These are phyloP conservation scores for Metridium senile DNA, from an alignment of 92 coral and sea anemone species.

Conservation along the genomic window DNA sequence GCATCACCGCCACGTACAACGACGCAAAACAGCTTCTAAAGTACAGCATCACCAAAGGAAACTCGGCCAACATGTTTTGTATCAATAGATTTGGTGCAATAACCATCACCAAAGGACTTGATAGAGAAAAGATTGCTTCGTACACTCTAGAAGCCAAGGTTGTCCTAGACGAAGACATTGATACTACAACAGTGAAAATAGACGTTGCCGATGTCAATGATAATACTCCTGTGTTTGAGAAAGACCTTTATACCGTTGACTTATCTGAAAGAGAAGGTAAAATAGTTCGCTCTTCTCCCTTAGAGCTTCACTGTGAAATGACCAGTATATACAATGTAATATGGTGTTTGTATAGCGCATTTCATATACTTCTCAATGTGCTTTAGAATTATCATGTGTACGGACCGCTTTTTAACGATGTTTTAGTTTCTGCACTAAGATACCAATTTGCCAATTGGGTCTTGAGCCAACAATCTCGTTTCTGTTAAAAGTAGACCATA, in stretches of 20 bases:
- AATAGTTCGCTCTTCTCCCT: no score
- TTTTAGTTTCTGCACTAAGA: no score
- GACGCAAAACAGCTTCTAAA: constrained; percentile 38
- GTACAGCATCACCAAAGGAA: constrained; percentile 64
- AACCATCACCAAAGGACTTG: constrained; percentile 60
- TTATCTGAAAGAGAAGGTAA: constrained; percentile 79
- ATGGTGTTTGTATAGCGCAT: no score
- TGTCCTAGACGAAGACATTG: constrained; percentile 37
- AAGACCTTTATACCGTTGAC: constrained; percentile 39
- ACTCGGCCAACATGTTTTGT: constrained; percentile 68
- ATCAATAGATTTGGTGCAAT: constrained; percentile 66
- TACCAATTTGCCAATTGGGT: no score
- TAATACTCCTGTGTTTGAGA: constrained; percentile 54
- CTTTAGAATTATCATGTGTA: no score
- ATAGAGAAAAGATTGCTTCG: constrained; percentile 62
- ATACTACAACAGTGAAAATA: constrained; percentile 67
- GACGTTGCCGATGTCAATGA: constrained; percentile 47
- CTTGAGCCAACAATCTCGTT: no score
- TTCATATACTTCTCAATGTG: no score
- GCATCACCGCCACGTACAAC: constrained; percentile 42
- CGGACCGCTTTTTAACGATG: no score
- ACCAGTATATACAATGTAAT: no score
- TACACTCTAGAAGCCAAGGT: constrained; percentile 74
- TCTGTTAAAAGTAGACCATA: no score
- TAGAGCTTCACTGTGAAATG: no score